Conservation (phyloP, 2,797 vertebrate species). For the Micropoecilia bifurca region DNA sequence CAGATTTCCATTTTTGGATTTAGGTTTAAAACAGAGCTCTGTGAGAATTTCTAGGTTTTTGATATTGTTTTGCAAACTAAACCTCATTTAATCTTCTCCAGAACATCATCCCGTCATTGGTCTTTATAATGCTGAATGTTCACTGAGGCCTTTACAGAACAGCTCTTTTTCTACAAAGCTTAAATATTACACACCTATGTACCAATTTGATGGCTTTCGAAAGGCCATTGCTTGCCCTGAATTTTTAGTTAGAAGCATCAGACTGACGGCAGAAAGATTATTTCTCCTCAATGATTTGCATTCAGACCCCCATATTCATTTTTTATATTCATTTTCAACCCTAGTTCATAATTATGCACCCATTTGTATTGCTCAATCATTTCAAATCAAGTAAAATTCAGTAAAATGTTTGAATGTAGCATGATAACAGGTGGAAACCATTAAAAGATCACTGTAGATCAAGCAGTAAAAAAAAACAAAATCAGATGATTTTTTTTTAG, state of each 20-base stretch:
- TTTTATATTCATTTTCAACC: background rate
- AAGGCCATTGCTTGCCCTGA: background rate
- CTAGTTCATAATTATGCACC: background rate
- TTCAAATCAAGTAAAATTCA: background rate
- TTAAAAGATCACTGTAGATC: conserved; percentile 3
- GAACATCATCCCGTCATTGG: background rate
- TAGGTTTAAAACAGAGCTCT: background rate
- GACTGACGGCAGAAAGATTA: background rate
- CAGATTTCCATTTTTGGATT: background rate
- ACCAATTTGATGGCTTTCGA: background rate
- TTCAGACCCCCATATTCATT: background rate
- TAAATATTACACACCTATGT: background rate
- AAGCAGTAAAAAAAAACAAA: background rate
- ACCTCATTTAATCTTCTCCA: background rate
- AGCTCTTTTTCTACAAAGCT: background rate
- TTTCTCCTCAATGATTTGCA: background rate
- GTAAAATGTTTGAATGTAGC: background rate
- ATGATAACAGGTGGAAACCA: background rate
- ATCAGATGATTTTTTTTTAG: background rate
- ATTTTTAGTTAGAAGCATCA: background rate
- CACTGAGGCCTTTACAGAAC: background rate
- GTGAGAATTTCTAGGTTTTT: background rate
- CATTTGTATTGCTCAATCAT: no score
- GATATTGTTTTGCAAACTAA: background rate
- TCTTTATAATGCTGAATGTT: background rate